Percentiles rank a stretch among this genome's conserved stretches.
These are phyloP conservation scores for Orchestia grillus DNA, from an alignment of 1,140 invertebrate genomes.

Conservation along the genomic window DNA sequence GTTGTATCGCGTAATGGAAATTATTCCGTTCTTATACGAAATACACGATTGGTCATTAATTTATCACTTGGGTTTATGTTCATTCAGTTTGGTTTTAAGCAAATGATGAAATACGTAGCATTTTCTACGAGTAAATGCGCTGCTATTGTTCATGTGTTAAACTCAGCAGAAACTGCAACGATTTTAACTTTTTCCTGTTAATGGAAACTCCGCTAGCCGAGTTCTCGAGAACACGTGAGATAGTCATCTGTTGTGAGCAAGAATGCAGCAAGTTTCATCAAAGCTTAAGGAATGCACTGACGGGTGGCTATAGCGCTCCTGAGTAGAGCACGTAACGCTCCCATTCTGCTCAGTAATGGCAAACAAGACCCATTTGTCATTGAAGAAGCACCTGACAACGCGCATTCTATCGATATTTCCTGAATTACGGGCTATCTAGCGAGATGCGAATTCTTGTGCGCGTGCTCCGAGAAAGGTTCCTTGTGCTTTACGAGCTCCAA, in stretches of 20 bases:
- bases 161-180: neutral
- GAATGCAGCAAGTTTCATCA: conserved; percentile 51
- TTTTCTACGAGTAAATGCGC: neutral
- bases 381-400: conserved; percentile 50
- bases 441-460: conserved; percentile 39
- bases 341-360: conserved; percentile 46
- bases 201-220: conserved; percentile 8
- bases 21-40: neutral
- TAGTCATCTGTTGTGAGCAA: conserved; percentile 43
- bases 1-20: neutral
- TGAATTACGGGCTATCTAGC: conserved; percentile 16
- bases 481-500: neutral
- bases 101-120: neutral
- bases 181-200: conserved; percentile 30
- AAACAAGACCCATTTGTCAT: conserved; percentile 54
- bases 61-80: neutral
- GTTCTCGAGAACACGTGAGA: conserved; percentile 14
- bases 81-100: neutral
- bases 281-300: conserved; percentile 54
- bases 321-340: conserved; percentile 46
- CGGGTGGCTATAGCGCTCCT: conserved; percentile 32
- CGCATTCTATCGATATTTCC: conserved; percentile 52
- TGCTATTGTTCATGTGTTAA: neutral
- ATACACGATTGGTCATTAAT: neutral
- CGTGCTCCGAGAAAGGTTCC: neutral